Conservation (phyloP, 1,140 invertebrate genomes). For the Apis laboriosa region DNA sequence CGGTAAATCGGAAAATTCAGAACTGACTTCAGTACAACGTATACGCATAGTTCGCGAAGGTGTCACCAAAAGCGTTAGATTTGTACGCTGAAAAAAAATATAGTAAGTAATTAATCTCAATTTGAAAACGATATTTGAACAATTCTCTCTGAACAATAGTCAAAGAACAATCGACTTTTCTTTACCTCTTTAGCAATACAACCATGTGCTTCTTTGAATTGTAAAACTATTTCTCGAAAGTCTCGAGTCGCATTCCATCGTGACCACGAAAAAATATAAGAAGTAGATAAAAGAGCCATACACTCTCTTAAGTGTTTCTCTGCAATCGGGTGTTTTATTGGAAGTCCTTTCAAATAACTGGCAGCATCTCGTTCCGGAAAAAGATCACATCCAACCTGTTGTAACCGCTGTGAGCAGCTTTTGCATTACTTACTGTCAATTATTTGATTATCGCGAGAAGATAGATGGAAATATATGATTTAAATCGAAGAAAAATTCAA, state of each 20-base stretch:
- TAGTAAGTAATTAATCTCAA: neutral
- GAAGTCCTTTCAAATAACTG: slow-evolving; percentile 89
- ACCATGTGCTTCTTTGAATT: slow-evolving; percentile 86
- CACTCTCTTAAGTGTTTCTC: slow-evolving; percentile 92
- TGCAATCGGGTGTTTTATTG: slow-evolving; percentile 87
- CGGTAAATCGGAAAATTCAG: slow-evolving; percentile 83
- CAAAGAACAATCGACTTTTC: neutral
- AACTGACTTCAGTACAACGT: slow-evolving; percentile 87
- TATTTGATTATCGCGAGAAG: slow-evolving; percentile 29
- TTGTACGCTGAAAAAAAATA: slow-evolving; percentile 77
- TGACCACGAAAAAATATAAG: slow-evolving; percentile 93
- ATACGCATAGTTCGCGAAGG: slow-evolving; percentile 84
- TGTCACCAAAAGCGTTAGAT: slow-evolving; percentile 83
- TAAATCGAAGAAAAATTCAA: too few relatives aligned
- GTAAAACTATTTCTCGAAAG: slow-evolving; percentile 86
- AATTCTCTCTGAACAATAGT: neutral
- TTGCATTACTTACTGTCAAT: neutral
- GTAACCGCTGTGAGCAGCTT: slow-evolving; percentile 83
- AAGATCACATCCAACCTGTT: slow-evolving; percentile 90
- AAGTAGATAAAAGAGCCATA: slow-evolving; percentile 88
- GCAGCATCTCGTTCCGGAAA: slow-evolving; percentile 93
- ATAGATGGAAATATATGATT: slow-evolving; percentile 57
- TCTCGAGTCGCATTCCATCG: slow-evolving; percentile 88
- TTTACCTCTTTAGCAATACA: slow-evolving; percentile 70
- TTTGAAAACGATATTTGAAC: too few relatives aligned